Base-by-base conservation (phyloP, 2,888 invertebrate species). In the Epistrophella euchroma region DNA sequence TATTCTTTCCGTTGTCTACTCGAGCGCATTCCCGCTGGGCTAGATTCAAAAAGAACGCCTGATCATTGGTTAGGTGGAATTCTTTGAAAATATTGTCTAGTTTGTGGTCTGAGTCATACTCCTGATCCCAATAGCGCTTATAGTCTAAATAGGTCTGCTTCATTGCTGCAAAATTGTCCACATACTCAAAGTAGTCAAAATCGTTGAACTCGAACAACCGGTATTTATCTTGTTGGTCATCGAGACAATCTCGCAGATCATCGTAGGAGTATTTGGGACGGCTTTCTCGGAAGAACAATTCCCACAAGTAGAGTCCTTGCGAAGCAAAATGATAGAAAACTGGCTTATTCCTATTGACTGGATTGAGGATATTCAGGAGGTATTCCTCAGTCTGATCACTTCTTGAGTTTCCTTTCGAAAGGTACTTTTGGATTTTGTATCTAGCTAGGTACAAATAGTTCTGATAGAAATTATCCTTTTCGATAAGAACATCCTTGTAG, bases 391-490 rank as follows among this genome's bases (percentile, higher is more conserved):
- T 68, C 19, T 72, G 35, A 6, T 83, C 87, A 22, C 55, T 75
- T 47, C 78, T 78, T 7, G 72, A 55, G 17, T 13, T 83, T 11
- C n/a, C 35, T 25, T 55, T 83, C 15, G 78, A 71, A 13, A 87
- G 75, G 28, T 83, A 79, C 35, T 75, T 79, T 11, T 75, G 60
- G 32, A 87, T 83, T 43, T 75, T 87, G 22, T 45, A 66, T 17
- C 60, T 78, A 7, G 83, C 56, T 22, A 87, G 35, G 43, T 55
- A n/a, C 13, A 87, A 56, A 28, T 72, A 83, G 17, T 87, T 87
- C 28, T 87, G 87, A 17, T 75, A 87, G 72, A 87, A 87, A 56
- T 87, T 87, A n/a, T 83, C 75, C 68, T 87, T 78, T 37, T 79
- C 72, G 11, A 87, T 76, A 10, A 13, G 28, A 3, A 87, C 50